Conservation (phyloP, 2,113 vertebrate species). For the Brachirus orientalis region DNA sequence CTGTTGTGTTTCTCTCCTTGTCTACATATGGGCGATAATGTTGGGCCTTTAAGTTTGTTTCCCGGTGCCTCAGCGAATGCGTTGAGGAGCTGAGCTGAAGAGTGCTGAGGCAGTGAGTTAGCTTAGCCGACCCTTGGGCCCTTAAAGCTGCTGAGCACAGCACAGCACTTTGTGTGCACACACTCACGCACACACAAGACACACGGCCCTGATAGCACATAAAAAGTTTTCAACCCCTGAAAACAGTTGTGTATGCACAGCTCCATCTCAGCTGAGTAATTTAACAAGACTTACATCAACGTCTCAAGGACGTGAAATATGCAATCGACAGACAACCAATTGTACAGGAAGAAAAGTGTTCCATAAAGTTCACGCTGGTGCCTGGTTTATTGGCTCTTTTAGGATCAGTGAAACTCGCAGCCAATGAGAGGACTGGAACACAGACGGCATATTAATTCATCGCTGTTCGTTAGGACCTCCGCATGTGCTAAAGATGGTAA, state of each 20-base stretch:
- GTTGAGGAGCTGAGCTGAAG: conserved; percentile 74
- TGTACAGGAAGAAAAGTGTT: conserved; percentile 73
- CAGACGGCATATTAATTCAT: conserved; percentile 81
- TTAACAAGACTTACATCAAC: conserved; percentile 80
- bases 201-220: conserved; percentile 72
- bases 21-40: conserved; percentile 75
- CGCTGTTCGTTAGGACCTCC: conserved; percentile 77
- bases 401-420: conserved; percentile 73
- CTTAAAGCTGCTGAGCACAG: conserved; percentile 81
- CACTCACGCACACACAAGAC: conserved; percentile 43
- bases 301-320: conserved; percentile 77
- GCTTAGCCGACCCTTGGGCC: conserved; percentile 79
- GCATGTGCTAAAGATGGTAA: conserved; percentile 81
- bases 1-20: conserved; percentile 62
- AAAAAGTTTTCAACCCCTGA: conserved; percentile 79
- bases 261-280: conserved; percentile 78
- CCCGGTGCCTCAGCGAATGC: conserved; percentile 77
- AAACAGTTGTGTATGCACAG: conserved; percentile 72
- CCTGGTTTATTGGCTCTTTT: conserved; percentile 74
- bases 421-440: conserved; percentile 72
- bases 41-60: conserved; percentile 78
- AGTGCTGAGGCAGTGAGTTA: conserved; percentile 82
- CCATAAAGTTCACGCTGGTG: conserved; percentile 76
- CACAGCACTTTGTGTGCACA: conserved; percentile 65
- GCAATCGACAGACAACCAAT: conserved; percentile 76